Conservation (phyloP, 1,140 invertebrate species). For the Diabrotica undecimpunctata region DNA sequence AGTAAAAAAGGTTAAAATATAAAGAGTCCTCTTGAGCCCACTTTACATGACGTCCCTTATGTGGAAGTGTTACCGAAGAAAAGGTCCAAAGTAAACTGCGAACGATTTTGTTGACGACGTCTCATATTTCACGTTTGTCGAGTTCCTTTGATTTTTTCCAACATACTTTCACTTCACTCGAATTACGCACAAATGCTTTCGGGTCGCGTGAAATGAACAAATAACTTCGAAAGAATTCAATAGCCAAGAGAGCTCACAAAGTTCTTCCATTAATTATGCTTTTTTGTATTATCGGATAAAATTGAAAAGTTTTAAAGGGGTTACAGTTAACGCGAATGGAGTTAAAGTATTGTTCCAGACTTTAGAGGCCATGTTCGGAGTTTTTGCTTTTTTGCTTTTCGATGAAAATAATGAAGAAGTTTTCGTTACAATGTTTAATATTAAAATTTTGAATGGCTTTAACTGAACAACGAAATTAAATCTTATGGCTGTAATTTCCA, state of each 20-base stretch:
- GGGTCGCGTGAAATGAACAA: not conserved
- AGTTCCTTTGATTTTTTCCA: not conserved
- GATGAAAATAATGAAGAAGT: too few relatives aligned
- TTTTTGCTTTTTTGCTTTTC: too few relatives aligned
- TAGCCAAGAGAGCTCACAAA: not conserved
- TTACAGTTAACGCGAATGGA: too few relatives aligned
- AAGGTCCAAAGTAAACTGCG: not conserved
- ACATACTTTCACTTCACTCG: not conserved
- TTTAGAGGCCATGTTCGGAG: too few relatives aligned
- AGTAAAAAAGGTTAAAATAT: too few relatives aligned
- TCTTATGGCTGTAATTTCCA: too few relatives aligned
- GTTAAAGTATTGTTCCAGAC: too few relatives aligned
- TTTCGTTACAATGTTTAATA: too few relatives aligned
- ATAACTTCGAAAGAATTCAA: not conserved
- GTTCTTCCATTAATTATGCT: constrained; percentile 1
- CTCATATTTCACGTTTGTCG: not conserved
- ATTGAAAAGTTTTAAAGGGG: not conserved
- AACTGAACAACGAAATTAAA: too few relatives aligned
- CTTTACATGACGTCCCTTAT: not conserved
- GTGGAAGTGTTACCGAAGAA: not conserved
- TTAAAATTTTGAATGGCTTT: too few relatives aligned
- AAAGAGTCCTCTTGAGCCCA: too few relatives aligned
- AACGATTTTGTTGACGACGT: not conserved
- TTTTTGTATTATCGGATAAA: not conserved
- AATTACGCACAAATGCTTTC: not conserved